These are phyloP conservation scores for Syngnathus floridae DNA, from an alignment of 2,113 vertebrate genomes.

Conservation along the genomic window DNA sequence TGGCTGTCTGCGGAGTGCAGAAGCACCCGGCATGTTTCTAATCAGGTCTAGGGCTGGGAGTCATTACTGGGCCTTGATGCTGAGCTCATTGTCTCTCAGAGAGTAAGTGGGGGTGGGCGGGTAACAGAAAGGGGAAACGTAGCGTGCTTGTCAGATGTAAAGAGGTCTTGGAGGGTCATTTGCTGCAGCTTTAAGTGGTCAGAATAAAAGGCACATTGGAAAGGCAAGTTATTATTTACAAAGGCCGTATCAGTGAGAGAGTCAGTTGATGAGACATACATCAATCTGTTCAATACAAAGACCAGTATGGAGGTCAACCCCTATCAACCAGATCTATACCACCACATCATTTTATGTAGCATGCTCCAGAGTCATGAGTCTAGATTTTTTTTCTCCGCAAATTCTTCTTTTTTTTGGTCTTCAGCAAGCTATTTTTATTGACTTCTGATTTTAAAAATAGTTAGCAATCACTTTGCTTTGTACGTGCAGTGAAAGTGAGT, in stretches of 20 bases:
- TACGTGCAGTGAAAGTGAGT: slow-evolving; percentile 3
- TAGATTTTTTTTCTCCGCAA: neutral
- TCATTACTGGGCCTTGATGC: slow-evolving; percentile 65
- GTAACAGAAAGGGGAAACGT: slow-evolving; percentile 30
- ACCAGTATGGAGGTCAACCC: neutral
- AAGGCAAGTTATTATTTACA: slow-evolving; percentile 14
- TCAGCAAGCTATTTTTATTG: neutral
- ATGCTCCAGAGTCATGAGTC: neutral
- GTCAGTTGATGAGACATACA: slow-evolving; percentile 31
- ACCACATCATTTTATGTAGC: neutral
- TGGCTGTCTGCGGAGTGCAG: slow-evolving; percentile 70
- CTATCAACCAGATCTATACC: neutral
- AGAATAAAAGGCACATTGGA: slow-evolving; percentile 18
- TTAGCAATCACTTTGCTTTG: neutral
- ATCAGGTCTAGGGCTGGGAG: slow-evolving; percentile 73
- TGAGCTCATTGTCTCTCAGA: slow-evolving; percentile 71
- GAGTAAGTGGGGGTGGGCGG: neutral
- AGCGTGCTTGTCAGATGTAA: slow-evolving; percentile 48
- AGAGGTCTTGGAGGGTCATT: slow-evolving; percentile 50
- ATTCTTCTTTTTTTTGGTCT: neutral
- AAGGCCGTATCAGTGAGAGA: slow-evolving; percentile 2
- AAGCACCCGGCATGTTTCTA: slow-evolving; percentile 78
- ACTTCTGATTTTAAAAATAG: neutral
- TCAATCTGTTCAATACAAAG: slow-evolving; percentile 1
- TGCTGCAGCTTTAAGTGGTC: slow-evolving; percentile 43